Conservation (phyloP, 2,113 vertebrate genomes). For the Thamnaconus septentrionalis region DNA sequence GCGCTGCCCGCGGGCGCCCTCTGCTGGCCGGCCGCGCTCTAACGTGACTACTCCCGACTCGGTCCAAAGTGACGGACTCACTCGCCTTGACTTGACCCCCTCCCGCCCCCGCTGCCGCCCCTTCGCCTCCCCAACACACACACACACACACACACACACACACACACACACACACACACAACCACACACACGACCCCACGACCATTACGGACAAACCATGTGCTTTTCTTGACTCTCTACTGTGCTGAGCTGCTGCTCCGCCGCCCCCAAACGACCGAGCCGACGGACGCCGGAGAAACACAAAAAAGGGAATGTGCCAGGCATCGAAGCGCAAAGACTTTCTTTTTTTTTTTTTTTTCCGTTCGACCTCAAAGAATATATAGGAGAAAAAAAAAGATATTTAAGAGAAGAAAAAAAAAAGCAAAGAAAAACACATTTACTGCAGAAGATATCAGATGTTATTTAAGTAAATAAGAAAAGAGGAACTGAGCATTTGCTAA, state of each 20-base stretch:
- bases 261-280: constrained; percentile 23
- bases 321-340: constrained; percentile 58
- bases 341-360: constrained; percentile 32
- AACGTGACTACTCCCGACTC: constrained; percentile 35
- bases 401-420: constrained; percentile 18
- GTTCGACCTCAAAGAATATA: constrained; percentile 70
- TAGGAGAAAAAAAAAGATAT: constrained; percentile 42
- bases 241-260: constrained; percentile 57
- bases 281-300: constrained; percentile 40
- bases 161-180: constrained; percentile 32
- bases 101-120: background rate
- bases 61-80: constrained; percentile 35
- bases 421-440: background rate
- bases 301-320: constrained; percentile 61
- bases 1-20: constrained; percentile 29
- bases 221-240: constrained; percentile 56
- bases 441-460: no score
- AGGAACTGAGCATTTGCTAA: constrained; percentile 67
- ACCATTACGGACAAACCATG: constrained; percentile 52
- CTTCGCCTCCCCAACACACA: constrained; percentile 50
- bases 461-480: constrained; percentile 12
- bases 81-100: constrained; percentile 30
- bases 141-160: constrained; percentile 32
- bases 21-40: constrained; percentile 62
- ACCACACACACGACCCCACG: no score